Base-by-base conservation (phyloP, 2,113 vertebrate genomes). In the Semicossyphus pulcher region DNA sequence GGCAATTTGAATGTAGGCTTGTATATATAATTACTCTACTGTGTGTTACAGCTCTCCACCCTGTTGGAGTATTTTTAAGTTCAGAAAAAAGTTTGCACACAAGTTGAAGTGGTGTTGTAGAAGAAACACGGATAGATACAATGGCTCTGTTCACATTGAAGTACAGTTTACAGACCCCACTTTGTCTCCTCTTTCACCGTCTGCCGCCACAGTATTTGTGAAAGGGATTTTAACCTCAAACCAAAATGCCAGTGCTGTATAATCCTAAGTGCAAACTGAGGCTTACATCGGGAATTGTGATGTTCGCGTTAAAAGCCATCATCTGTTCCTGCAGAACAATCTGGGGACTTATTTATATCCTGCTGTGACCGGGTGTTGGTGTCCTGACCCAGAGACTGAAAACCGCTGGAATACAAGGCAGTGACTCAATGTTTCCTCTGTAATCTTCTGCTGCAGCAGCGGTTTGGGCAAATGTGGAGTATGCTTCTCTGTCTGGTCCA, bases 341-440 rank as follows among this genome's bases (percentile, higher is more conserved):
- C 58, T 75, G 29, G 31, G 36, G 65, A 76, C 45, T 58, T 64
- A 52, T 73, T 68, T 82, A 44, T 34, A 70, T 63, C 29, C 11
- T 39, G 29, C 44, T 54, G 12, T 54, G 51, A 76, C 44, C 0
- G 7, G 36, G 52, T 60, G 49, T 18, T 61, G 37, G 42, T n/a
- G 65, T 75, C 36, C 54, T 77, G 76, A 72, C 44, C 72, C 68
- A 51, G 20, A 77, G 54, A 61, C 48, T 74, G 47, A 41, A 69
- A 71, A 78, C 60, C 56, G 49, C 63, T 65, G 54, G 56, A 80
- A 73, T 57, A 76, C 52, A 47, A 76, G 45, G 63, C 51, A 39
- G 60, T 83, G 79, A 85, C 75, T 83, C 81, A 85, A 14, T 74
- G 79, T 72, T 86, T 76, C 78, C 78, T 51, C 67, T 69, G 51